Evolutionary conservation across 1,140 invertebrate species (phyloP).

Genomic region (Leptinotarsa lineolata): DNA sequence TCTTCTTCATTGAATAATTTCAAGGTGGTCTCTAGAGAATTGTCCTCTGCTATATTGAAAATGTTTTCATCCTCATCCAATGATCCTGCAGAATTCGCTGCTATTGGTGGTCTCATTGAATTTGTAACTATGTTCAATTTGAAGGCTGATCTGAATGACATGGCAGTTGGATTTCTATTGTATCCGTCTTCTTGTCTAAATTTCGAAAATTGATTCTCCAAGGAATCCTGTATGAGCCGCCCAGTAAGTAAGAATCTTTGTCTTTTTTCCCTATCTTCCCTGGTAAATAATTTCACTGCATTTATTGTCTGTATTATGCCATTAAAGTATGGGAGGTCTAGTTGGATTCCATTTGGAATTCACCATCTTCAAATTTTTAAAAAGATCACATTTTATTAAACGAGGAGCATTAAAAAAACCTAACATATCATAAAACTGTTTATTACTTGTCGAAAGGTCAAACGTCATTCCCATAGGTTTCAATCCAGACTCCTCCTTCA

Average conservation of each 20-base stretch:
- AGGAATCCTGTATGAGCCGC: too few species aligned
- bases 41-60: too few species aligned
- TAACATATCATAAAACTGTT: constrained; percentile 11
- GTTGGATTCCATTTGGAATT: constrained; percentile 6
- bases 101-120: too few species aligned
- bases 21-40: too few species aligned
- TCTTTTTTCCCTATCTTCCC: constrained; percentile 5
- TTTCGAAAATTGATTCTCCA: too few species aligned
- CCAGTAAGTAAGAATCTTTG: constrained; percentile 10
- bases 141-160: too few species aligned
- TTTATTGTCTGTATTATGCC: constrained; percentile 12
- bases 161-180: too few species aligned
- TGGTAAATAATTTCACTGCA: constrained; percentile 17
- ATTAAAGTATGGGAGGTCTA: constrained; percentile 17
- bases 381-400: constrained; percentile 7
- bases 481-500: constrained; percentile 11
- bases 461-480: background rate
- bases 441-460: constrained; percentile 12
- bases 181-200: too few species aligned
- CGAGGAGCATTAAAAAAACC: constrained; percentile 6
- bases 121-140: too few species aligned
- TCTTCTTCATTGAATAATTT: too few species aligned
- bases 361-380: constrained; percentile 7
- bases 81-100: too few species aligned
- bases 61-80: too few species aligned